phyloP scores from a whole-genome alignment of 2,113 vertebrate genomes.

The Phoenicopterus ruber region DNA sequence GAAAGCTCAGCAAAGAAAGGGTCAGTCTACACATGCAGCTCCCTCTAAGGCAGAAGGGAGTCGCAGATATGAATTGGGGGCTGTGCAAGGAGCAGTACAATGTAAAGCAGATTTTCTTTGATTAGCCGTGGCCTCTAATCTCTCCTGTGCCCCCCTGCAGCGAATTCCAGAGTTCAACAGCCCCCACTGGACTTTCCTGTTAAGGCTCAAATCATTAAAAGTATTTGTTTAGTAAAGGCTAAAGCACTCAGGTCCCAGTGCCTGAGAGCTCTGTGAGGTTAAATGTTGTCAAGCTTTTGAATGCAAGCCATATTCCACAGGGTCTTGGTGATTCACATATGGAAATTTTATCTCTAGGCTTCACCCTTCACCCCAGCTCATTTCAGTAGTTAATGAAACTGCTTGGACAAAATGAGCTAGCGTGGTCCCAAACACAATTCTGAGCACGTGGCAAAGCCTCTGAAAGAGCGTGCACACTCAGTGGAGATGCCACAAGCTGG shows the following conservation, averaged over 20 bases:
- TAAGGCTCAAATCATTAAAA: conserved; percentile 59
- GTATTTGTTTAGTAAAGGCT: conserved; percentile 57
- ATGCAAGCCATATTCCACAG: background rate
- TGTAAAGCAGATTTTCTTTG: conserved; percentile 54
- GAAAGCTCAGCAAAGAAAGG: background rate
- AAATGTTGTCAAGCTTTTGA: conserved; percentile 12
- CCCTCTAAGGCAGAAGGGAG: conserved; percentile 9
- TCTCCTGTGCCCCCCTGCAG: conserved; percentile 55
- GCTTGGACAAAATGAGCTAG: background rate
- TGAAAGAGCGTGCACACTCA: background rate
- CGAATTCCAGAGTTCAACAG: conserved; percentile 66
- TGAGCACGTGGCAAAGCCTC: background rate
- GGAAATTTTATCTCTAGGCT: background rate
- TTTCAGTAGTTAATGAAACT: background rate
- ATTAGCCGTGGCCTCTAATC: conserved; percentile 55
- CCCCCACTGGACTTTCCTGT: conserved; percentile 56
- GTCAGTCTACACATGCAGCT: background rate
- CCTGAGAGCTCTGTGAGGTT: background rate
- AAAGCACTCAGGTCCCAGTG: conserved; percentile 31
- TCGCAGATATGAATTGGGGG: background rate
- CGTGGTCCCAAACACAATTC: background rate
- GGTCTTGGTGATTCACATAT: background rate
- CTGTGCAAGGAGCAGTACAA: background rate
- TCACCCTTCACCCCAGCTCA: background rate
- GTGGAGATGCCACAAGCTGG: background rate